Conservation (phyloP, 2,113 vertebrate species). For the Apteryx owenii region DNA sequence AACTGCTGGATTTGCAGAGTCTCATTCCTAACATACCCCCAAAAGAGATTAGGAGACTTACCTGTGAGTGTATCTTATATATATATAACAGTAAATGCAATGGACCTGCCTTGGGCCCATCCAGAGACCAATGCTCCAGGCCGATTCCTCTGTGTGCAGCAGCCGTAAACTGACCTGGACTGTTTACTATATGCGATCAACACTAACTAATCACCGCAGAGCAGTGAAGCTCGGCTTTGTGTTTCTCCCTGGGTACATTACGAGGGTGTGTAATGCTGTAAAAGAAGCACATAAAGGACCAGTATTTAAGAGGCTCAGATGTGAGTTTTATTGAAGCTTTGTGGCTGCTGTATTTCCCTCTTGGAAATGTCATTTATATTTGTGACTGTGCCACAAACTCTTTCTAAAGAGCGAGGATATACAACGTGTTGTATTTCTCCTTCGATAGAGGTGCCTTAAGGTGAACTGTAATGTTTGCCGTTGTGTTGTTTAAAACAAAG, state of each 20-base stretch:
- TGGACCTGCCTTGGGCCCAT: neutral
- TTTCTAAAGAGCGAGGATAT: neutral
- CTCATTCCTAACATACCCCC: neutral
- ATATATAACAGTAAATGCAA: neutral
- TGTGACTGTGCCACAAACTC: neutral
- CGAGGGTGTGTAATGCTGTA: neutral
- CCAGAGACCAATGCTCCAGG: neutral
- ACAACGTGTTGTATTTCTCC: neutral
- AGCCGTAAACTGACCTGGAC: neutral
- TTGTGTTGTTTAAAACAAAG: neutral
- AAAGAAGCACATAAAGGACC: neutral
- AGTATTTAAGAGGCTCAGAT: neutral
- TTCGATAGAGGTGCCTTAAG: neutral
- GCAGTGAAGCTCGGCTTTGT: neutral
- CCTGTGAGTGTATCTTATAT: neutral
- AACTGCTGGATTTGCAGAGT: neutral
- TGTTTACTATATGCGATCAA: accelerated
- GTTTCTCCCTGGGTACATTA: neutral
- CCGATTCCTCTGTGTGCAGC: neutral
- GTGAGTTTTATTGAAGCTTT: conserved; percentile 45
- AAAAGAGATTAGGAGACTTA: neutral
- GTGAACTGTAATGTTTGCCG: neutral
- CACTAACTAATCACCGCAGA: accelerated
- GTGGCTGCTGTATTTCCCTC: neutral
- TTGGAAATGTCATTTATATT: neutral